Base-by-base conservation (phyloP, 1,140 invertebrate species). In the Drosophila pruinosa region DNA sequence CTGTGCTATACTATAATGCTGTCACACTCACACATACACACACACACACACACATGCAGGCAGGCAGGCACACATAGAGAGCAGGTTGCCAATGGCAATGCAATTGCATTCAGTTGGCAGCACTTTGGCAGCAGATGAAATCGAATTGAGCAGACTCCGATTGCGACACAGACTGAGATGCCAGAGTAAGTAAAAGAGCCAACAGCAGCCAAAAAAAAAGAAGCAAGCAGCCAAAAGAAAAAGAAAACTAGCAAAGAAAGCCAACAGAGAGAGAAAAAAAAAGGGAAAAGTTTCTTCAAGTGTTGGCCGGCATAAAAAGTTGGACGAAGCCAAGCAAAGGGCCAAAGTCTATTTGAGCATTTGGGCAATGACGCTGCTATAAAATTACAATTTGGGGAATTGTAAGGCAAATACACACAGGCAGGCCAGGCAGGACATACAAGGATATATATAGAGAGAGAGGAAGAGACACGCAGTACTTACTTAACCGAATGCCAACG, bases 361-460 rank as follows among this genome's bases (percentile, higher is more conserved):
- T 83, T 85, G 81, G 81, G 73, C 81, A 85, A 85, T 86, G 81
- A 86, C 77, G 81, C 73, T 77, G 81, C 80, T 85, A 85, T 85
- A 85, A 85, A 85, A 85, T 85, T 85, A 85, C 80, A 85, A 85
- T 85, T 85, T 85, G 81, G 81, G 81, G 81, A 85, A 85, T 85
- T 80, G 81, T 81, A 86, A 71, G 77, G 73, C 81, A 85, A 76
- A 76, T 68, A 76, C 67, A 78, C 58, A 75, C 63, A 47, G 10
- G 21, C 52, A n/a, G n/a, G n/a, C n/a, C n/a, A n/a, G 24, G 58
- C 24, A 34, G 21, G 15, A 63, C 53, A 31, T 12, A 28, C 53
- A 58, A 26, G 52, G 6, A 62, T 26, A 67, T 31, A 57, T 47
- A 62, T 26, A 68, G 39, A 50, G 17, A 47, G 39, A 53, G 48